Evolutionary conservation across 2,797 vertebrate genomes (phyloP).

Genomic region (Silurus aristotelis): DNA sequence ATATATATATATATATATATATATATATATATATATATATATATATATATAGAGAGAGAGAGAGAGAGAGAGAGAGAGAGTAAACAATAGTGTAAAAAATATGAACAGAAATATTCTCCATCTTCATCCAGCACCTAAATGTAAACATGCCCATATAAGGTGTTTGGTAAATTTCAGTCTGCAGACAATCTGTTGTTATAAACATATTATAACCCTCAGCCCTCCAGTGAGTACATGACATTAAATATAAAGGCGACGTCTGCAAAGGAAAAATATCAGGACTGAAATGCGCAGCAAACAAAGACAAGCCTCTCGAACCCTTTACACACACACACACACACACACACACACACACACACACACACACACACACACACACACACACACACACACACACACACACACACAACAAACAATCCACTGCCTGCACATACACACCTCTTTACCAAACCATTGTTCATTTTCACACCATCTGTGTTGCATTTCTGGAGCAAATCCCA

Average conservation of each 20-base stretch:
- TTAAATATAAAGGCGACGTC: background rate
- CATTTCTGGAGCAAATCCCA: background rate
- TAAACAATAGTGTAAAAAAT: background rate
- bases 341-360: slow-evolving; percentile 12
- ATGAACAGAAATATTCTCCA: slow-evolving; percentile 36
- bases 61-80: too few relatives aligned
- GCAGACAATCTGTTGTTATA: slow-evolving; percentile 27
- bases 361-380: slow-evolving; percentile 59
- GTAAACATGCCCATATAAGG: slow-evolving; percentile 27
- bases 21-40: background rate
- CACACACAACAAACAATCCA: slow-evolving; percentile 52
- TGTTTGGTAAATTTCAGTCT: background rate
- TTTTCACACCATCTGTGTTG: slow-evolving; percentile 10
- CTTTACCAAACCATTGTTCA: slow-evolving; percentile 31
- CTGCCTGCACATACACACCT: slow-evolving; percentile 56
- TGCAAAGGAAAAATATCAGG: background rate
- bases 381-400: slow-evolving; percentile 3
- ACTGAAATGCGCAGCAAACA: slow-evolving; percentile 73
- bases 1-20: background rate
- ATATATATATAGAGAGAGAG: background rate
- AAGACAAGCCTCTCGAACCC: slow-evolving; percentile 65
- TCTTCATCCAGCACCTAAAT: background rate
- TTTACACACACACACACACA: slow-evolving; percentile 53
- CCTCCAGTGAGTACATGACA: slow-evolving; percentile 27
- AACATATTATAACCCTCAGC: slow-evolving; percentile 30